Evolutionary conservation across 2,113 vertebrate species (phyloP).

Genomic region (Diadophis punctatus): DNA sequence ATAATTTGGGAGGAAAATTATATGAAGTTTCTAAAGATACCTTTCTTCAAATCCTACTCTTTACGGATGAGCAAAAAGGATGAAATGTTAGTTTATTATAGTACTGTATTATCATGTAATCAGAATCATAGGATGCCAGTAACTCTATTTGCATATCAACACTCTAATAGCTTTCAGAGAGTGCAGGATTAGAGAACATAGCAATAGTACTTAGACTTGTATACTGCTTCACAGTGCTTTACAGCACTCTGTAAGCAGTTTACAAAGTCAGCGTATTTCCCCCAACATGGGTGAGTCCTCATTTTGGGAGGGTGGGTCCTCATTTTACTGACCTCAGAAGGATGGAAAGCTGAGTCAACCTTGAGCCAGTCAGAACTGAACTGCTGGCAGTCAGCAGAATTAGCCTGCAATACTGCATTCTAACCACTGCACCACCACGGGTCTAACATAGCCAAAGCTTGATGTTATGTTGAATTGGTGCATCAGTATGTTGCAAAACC

Average conservation of each 20-base stretch:
- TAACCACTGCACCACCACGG: neutral
- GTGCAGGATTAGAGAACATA: neutral
- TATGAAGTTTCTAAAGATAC: neutral
- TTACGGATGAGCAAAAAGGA: neutral
- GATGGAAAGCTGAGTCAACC: neutral
- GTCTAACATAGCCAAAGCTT: neutral
- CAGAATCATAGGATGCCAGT: neutral
- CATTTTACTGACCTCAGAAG: neutral
- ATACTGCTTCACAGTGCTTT: neutral
- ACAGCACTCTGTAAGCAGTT: neutral
- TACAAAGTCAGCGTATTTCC: too few relatives aligned
- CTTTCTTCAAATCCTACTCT: neutral
- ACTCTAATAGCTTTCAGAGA: neutral
- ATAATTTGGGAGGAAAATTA: neutral
- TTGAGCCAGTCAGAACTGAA: neutral
- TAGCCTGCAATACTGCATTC: neutral
- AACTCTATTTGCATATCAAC: neutral
- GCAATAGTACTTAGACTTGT: neutral
- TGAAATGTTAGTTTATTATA: constrained; percentile 17
- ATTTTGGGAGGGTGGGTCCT: neutral
- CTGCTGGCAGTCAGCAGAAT: neutral
- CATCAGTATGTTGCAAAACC: neutral
- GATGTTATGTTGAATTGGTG: neutral
- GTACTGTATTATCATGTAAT: constrained; percentile 7
- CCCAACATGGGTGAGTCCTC: too few relatives aligned